Evolutionary conservation across 2,888 invertebrate genomes (phyloP), one percentile per base, ranked within the genome.

Genomic region (Drosophila lacicola): DNA sequence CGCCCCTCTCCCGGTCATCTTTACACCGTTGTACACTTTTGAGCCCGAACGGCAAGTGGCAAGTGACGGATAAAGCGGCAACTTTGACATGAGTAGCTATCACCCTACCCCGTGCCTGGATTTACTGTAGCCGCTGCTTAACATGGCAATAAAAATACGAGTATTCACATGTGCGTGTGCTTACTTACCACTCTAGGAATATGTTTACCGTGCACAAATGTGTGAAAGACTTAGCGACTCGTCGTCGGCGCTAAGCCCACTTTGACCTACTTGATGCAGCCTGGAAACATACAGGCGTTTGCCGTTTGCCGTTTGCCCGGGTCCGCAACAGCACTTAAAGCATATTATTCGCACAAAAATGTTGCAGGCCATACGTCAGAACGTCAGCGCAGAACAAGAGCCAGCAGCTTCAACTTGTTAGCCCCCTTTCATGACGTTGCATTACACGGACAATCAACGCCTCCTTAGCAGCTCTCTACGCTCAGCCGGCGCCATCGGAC

Each of bases 361-460:
- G 74, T 76, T 50, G 41, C 47, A 56, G 50, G 46, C 58, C 53
- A 57, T 45, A 56, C 56, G 76, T 60, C 65, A 73, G 50, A 19
- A 41, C 19, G 42, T 19, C 19, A 13, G 42, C 50, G 67, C 58
- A 70, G 67, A 39, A 47, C 75, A 72, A 69, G 82, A 58, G 61
- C 65, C 19, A 13, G 50, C 70, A 60, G 72, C 60, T 78, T 74
- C 78, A 86, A 74, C 81, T 86, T 80, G 88, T 88, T 85, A 85
- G 86, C 88, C 85, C 83, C 62, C 72, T 86, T 83, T 71, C 58
- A 61, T 46, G 55, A 51, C 64, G 62, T 42, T 69, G 84, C 79
- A 75, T 84, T 70, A 78, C 73, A 78, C 73, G 84, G 87, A 87
- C 82, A 83, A 84, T 83, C 77, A 70, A 82, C 82, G 88, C 74